Evolutionary conservation across 2,888 invertebrate genomes (phyloP).

Genomic region (Sphinx pinastri): DNA sequence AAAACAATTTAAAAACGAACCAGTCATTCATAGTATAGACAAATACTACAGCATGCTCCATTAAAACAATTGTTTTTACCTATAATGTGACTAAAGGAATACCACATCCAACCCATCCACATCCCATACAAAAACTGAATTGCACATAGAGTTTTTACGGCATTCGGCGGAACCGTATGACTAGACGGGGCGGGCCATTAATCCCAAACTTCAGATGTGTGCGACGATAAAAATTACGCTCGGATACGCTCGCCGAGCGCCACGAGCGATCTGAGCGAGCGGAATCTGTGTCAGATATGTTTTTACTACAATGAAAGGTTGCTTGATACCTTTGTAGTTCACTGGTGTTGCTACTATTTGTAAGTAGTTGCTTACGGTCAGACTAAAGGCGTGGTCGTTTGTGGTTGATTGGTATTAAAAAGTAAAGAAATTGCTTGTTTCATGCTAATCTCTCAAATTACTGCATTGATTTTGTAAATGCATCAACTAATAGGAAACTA

Average conservation of each 20-base stretch:
- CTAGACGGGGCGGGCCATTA: constrained; percentile 82
- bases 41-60: too few species aligned
- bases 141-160: constrained; percentile 82
- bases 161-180: constrained; percentile 81
- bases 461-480: too few species aligned
- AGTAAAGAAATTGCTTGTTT: too few species aligned
- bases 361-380: not conserved
- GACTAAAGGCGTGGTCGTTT: not conserved
- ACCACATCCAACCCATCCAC: constrained; percentile 45
- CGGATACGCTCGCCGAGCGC: constrained; percentile 29
- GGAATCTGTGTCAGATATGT: constrained; percentile 20
- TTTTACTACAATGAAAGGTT: constrained; percentile 1
- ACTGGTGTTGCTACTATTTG: too few species aligned
- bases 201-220: constrained; percentile 77
- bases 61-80: not conserved
- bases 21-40: too few species aligned
- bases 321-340: not conserved
- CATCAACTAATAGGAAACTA: too few species aligned
- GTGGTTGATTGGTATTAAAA: too few species aligned
- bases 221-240: constrained; percentile 76
- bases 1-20: too few species aligned
- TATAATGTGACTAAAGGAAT: constrained; percentile 27
- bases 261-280: constrained; percentile 23
- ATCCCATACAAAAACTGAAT: constrained; percentile 65
- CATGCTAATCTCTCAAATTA: too few species aligned